Percentiles rank a stretch among this genome's conserved stretches.
These are phyloP conservation scores for Spheniscus humboldti DNA, from an alignment of 2,797 vertebrate species.

Conservation along the genomic window DNA sequence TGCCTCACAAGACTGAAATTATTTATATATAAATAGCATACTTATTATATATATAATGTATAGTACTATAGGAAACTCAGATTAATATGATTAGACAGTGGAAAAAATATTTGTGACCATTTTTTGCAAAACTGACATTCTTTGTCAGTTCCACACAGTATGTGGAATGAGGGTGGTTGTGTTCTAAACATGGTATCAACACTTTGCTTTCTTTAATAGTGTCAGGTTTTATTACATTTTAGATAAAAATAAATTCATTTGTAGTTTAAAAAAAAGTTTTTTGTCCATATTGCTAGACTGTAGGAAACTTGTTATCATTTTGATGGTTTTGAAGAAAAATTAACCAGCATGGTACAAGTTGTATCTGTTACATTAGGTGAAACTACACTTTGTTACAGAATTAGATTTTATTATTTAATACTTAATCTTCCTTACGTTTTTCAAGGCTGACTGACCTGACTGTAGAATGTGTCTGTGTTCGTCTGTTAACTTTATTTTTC, in stretches of 20 bases:
- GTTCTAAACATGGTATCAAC: neutral
- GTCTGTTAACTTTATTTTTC: neutral
- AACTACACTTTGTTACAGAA: neutral
- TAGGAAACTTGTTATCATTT: neutral
- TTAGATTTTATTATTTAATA: neutral
- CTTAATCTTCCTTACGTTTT: neutral
- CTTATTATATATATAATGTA: neutral
- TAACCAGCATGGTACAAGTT: neutral
- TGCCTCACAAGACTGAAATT: neutral
- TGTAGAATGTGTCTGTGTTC: neutral
- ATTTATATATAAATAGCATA: neutral
- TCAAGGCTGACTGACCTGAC: neutral
- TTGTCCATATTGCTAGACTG: neutral
- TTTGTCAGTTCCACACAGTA: neutral
- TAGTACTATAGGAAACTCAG: neutral
- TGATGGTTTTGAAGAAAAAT: neutral
- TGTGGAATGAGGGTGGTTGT: neutral
- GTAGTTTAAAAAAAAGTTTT: neutral
- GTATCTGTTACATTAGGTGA: neutral
- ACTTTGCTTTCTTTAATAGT: neutral
- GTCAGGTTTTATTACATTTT: neutral
- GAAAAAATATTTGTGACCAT: neutral
- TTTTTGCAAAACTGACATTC: neutral
- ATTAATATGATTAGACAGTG: neutral
- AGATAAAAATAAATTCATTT: neutral